A percentile compares a stretch with the other conserved stretches of the same genome.
These are phyloP conservation scores for Chauna torquata DNA, from an alignment of 2,113 vertebrate genomes.

Conservation along the genomic window DNA sequence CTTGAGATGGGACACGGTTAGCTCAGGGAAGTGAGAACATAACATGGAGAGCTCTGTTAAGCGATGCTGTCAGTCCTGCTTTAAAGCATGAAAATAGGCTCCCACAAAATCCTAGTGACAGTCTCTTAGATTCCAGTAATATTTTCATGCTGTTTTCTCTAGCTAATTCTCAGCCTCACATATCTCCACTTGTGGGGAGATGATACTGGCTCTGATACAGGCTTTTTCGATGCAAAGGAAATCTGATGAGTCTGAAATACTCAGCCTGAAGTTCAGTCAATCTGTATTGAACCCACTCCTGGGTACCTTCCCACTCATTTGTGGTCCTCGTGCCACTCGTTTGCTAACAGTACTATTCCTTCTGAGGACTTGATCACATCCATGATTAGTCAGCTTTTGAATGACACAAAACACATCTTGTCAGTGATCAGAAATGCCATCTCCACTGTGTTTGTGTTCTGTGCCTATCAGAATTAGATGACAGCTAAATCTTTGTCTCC, in stretches of 20 bases:
- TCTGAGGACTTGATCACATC: not conserved
- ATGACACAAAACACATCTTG: not conserved
- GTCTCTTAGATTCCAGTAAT: not conserved
- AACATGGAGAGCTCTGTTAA: not conserved
- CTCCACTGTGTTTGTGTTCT: not conserved
- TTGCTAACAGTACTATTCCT: not conserved
- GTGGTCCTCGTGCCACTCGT: not conserved
- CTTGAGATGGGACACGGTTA: not conserved
- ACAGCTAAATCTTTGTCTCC: not conserved
- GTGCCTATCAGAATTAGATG: fast-evolving
- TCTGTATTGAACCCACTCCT: not conserved
- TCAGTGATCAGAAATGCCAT: not conserved
- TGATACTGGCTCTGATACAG: not conserved
- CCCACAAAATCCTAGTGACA: not conserved
- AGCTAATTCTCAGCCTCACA: not conserved
- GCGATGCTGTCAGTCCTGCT: not conserved
- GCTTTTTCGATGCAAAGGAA: not conserved
- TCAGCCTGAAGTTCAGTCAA: not conserved
- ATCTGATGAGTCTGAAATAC: not conserved
- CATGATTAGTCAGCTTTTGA: not conserved
- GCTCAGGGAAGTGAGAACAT: not conserved
- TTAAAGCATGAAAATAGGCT: not conserved
- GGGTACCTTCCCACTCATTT: not conserved
- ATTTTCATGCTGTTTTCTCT: not conserved
- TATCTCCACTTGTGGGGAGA: not conserved